Evolutionary conservation across 1,140 invertebrate species (phyloP).

Genomic region (Macrocentrus cingulum): DNA sequence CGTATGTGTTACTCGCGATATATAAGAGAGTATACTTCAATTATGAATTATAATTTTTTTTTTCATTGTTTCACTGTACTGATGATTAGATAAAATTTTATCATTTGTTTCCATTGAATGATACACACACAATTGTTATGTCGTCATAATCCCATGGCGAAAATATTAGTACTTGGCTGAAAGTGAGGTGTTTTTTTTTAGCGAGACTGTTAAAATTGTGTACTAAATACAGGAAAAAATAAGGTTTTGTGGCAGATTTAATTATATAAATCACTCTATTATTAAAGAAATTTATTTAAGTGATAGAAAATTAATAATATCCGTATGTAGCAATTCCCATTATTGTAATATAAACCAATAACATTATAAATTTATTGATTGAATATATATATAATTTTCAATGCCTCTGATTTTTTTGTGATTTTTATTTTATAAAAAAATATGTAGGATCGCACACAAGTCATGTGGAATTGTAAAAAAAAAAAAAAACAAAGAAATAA

Average conservation of each 20-base stretch:
- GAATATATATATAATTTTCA: background rate
- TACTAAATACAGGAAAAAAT: background rate
- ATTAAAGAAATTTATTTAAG: background rate
- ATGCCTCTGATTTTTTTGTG: background rate
- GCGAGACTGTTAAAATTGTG: background rate
- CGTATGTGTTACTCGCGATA: background rate
- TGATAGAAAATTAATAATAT: conserved; percentile 3
- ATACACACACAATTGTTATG: conserved; percentile 8
- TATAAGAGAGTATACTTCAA: background rate
- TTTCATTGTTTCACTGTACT: background rate
- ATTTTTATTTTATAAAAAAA: too few species aligned
- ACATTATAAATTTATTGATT: conserved; percentile 10
- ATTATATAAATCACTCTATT: background rate
- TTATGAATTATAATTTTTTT: too few species aligned
- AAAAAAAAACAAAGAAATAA: background rate
- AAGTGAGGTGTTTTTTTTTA: background rate
- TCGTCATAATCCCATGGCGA: conserved; percentile 18
- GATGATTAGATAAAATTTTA: background rate
- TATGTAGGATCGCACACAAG: too few species aligned
- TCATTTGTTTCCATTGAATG: background rate
- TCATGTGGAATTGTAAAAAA: too few species aligned
- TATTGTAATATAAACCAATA: conserved; percentile 16
- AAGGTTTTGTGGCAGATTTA: background rate
- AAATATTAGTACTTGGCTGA: conserved; percentile 7
- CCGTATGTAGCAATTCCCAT: conserved; percentile 1